These are phyloP conservation scores for Tipula unca DNA, from an alignment of 2,888 invertebrate species.

Conservation along the genomic window DNA sequence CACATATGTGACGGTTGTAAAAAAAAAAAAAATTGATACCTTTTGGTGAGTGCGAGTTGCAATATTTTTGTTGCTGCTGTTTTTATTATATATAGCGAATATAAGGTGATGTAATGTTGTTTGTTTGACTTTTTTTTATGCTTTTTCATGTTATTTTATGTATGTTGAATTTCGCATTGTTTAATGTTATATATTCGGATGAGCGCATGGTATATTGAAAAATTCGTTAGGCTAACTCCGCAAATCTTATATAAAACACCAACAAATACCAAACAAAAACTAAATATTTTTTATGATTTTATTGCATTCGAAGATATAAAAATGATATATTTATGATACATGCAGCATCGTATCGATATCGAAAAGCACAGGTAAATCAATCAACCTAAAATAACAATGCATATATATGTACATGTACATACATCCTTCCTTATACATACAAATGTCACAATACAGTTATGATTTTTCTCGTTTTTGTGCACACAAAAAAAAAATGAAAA, in stretches of 20 bases:
- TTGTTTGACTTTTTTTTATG: background rate
- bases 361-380: background rate
- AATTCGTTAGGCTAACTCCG: background rate
- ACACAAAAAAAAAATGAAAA: background rate
- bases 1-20: background rate
- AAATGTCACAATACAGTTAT: background rate
- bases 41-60: background rate
- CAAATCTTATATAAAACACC: background rate
- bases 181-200: background rate
- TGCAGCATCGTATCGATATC: background rate
- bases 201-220: background rate
- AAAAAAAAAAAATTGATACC: background rate
- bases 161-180: background rate
- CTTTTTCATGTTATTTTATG: background rate
- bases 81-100: background rate
- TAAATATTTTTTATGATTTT: background rate
- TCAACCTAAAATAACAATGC: slow-evolving; percentile 4
- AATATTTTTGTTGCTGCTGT: background rate
- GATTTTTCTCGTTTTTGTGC: background rate
- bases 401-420: background rate
- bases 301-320: background rate
- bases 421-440: background rate
- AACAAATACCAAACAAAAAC: too few relatives aligned
- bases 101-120: slow-evolving; percentile 14
- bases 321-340: background rate